A percentile compares a stretch with the other conserved stretches of the same genome.
Evolutionary conservation across 2,113 vertebrate genomes (phyloP).

Genomic region (Tragelaphus strepsiceros): DNA sequence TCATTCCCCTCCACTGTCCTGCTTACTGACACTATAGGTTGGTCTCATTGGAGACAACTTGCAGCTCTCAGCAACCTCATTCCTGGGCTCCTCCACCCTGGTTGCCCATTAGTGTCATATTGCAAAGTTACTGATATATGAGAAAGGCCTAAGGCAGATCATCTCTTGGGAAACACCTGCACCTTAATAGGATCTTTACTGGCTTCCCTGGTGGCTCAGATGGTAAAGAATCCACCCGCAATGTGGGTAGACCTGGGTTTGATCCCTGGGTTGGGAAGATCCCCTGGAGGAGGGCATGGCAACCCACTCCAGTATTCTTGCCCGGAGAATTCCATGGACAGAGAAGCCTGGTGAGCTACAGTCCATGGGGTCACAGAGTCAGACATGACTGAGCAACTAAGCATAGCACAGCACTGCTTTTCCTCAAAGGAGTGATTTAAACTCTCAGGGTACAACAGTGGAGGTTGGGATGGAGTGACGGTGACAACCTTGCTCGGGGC

Average conservation of each 20-base stretch:
- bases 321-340: neutral
- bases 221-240: neutral
- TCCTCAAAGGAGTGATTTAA: neutral
- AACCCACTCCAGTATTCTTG: neutral
- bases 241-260: neutral
- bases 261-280: neutral
- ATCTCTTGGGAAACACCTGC: neutral
- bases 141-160: neutral
- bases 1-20: neutral
- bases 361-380: neutral
- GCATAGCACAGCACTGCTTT: neutral
- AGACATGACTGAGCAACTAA: neutral
- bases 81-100: neutral
- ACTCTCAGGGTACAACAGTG: neutral
- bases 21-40: neutral
- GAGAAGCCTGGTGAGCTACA: neutral
- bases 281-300: neutral
- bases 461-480: neutral
- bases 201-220: neutral
- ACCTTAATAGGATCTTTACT: neutral
- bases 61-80: neutral
- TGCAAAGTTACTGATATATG: neutral
- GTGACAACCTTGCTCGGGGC: neutral
- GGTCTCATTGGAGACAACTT: neutral
- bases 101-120: neutral